phyloP scores from a whole-genome alignment of 2,888 invertebrate species.

The Campoletis raptor region DNA sequence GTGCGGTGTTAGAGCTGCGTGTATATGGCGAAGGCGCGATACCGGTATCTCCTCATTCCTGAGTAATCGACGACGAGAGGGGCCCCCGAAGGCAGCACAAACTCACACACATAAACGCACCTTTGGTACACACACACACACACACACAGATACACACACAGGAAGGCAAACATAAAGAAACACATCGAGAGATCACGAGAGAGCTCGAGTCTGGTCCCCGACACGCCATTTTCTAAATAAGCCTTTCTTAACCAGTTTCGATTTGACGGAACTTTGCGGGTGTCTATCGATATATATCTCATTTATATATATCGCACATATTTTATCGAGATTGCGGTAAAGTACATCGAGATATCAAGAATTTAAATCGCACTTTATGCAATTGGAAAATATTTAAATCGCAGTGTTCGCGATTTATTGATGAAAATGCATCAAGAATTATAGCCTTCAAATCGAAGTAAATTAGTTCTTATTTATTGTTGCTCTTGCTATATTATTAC shows the following conservation, averaged over 20 bases:
- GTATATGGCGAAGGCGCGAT: constrained; percentile 78
- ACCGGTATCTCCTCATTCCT: constrained; percentile 84
- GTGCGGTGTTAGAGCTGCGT: constrained; percentile 60
- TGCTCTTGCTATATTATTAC: background rate
- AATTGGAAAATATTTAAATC: constrained; percentile 32
- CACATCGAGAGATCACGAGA: constrained; percentile 48
- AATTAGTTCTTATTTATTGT: constrained; percentile 3
- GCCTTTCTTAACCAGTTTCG: constrained; percentile 70
- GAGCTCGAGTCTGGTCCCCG: constrained; percentile 62
- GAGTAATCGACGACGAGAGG: constrained; percentile 81
- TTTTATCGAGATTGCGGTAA: constrained; percentile 5
- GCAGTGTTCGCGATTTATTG: background rate
- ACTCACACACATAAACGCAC: background rate
- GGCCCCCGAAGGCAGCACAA: constrained; percentile 77
- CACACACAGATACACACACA: constrained; percentile 22
- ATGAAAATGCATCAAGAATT: background rate
- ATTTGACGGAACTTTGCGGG: constrained; percentile 69
- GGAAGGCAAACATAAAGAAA: constrained; percentile 21
- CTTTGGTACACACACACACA: background rate
- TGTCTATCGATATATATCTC: constrained; percentile 43
- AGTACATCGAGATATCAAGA: constrained; percentile 23
- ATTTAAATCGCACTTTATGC: constrained; percentile 22
- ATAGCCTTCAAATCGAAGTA: constrained; percentile 5
- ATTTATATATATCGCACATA: constrained; percentile 20
- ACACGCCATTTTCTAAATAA: constrained; percentile 82